Conservation (phyloP, 2,113 vertebrate genomes). For the Scatophagus argus region DNA sequence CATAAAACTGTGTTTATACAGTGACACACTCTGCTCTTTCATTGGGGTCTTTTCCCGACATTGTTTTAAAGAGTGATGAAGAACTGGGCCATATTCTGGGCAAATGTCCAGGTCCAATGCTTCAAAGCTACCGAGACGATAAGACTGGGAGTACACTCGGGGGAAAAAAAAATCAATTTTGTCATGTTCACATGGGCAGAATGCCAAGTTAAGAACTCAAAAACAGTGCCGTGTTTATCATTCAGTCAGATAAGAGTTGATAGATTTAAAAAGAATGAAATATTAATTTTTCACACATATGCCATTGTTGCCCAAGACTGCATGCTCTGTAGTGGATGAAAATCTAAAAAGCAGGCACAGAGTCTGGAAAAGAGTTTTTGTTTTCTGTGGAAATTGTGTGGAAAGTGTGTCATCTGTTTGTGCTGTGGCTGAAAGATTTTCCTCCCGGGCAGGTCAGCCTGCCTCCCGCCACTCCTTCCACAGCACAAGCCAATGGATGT, state of each 20-base stretch:
- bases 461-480: constrained; percentile 8
- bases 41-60: constrained; percentile 32
- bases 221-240: background rate
- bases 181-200: constrained; percentile 8
- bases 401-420: constrained; percentile 26
- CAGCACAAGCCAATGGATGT: constrained; percentile 24
- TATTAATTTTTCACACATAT: background rate
- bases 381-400: constrained; percentile 14
- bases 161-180: constrained; percentile 38
- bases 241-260: background rate
- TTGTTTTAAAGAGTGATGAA: constrained; percentile 42
- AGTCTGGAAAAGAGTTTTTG: background rate
- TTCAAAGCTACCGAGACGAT: constrained; percentile 40
- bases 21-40: background rate
- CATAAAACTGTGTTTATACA: background rate
- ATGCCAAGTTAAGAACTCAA: constrained; percentile 7
- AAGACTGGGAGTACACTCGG: background rate
- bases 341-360: background rate
- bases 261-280: constrained; percentile 6
- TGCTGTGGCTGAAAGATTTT: constrained; percentile 7
- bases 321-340: background rate
- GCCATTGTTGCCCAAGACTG: background rate
- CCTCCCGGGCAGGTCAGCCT: constrained; percentile 11
- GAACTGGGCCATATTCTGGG: constrained; percentile 35
- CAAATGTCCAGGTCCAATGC: constrained; percentile 24